A percentile compares a stretch with the other conserved stretches of the same genome.
phyloP scores from a whole-genome alignment of 2,113 vertebrate genomes.

The Dolichotis patagonum region DNA sequence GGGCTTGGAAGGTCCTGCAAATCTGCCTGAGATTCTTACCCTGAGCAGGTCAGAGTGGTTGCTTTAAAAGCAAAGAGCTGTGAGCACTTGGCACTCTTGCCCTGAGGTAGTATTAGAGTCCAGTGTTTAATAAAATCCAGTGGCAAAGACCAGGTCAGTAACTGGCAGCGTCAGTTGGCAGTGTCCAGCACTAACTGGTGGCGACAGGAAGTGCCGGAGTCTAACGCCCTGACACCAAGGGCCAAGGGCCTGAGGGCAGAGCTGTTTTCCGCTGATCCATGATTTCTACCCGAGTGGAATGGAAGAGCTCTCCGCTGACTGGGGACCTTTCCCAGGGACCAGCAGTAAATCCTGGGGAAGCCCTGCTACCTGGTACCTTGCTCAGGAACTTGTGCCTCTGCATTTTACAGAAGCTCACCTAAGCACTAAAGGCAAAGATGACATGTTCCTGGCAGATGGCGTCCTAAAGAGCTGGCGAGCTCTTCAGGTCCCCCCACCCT shows the following conservation, averaged over 20 bases:
- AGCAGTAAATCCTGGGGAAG: accelerated
- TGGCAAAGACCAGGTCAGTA: background rate
- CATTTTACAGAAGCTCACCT: too few species aligned
- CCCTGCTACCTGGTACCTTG: background rate
- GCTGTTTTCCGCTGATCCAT: background rate
- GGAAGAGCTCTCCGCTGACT: background rate
- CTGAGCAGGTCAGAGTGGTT: background rate
- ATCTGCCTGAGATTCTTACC: background rate
- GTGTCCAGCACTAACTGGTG: too few species aligned
- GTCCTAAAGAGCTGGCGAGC: background rate
- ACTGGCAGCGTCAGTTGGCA: background rate
- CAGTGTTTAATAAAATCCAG: background rate
- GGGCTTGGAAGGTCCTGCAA: background rate
- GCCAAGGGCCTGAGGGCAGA: background rate
- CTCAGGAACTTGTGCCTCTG: background rate
- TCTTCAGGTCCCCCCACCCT: too few species aligned
- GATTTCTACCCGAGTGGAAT: background rate
- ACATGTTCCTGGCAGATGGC: background rate
- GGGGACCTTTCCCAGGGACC: background rate
- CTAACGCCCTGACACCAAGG: background rate
- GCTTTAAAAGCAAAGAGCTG: background rate
- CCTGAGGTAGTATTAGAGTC: background rate
- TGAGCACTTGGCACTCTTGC: background rate
- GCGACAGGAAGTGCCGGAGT: too few species aligned
- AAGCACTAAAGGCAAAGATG: background rate